A percentile compares a stretch with the other conserved stretches of the same genome.
phyloP scores from a whole-genome alignment of 2,797 vertebrate species.

The Alauda arvensis region DNA sequence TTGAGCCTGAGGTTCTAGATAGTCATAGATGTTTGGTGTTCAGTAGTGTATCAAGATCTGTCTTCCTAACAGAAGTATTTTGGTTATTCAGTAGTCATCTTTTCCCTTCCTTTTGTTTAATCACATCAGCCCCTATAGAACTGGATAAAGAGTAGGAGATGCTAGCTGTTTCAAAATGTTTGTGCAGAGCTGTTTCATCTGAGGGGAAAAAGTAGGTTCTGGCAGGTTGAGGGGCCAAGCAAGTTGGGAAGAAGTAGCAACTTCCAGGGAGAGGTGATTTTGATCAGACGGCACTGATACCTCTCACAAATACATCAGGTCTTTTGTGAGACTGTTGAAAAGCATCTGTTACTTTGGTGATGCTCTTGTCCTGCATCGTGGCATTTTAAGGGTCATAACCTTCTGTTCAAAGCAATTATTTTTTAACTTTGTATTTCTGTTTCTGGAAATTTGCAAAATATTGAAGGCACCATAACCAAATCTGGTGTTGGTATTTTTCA shows the following conservation, averaged over 20 bases:
- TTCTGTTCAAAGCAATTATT: not conserved
- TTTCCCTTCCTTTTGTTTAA: not conserved
- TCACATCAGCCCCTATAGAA: not conserved
- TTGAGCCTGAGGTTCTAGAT: not conserved
- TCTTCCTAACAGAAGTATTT: not conserved
- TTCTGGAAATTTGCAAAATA: not conserved
- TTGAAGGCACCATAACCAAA: not conserved
- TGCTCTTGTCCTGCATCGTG: not conserved
- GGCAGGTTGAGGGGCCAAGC: not conserved
- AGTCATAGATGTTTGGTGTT: not conserved
- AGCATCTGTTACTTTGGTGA: not conserved
- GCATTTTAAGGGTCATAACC: not conserved
- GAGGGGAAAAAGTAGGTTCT: not conserved
- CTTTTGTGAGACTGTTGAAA: not conserved
- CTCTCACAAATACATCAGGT: not conserved
- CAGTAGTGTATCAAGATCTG: not conserved
- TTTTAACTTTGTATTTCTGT: not conserved
- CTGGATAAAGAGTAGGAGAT: not conserved
- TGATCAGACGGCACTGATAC: not conserved
- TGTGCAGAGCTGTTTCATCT: not conserved
- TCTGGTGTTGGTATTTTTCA: not conserved
- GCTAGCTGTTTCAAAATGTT: not conserved
- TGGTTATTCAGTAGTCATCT: not conserved
- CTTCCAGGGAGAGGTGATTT: not conserved
- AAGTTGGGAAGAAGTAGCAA: not conserved